A percentile compares a stretch with the other conserved stretches of the same genome.
phyloP scores from a whole-genome alignment of 2,113 vertebrate genomes.

The Bubalus kerabau region DNA sequence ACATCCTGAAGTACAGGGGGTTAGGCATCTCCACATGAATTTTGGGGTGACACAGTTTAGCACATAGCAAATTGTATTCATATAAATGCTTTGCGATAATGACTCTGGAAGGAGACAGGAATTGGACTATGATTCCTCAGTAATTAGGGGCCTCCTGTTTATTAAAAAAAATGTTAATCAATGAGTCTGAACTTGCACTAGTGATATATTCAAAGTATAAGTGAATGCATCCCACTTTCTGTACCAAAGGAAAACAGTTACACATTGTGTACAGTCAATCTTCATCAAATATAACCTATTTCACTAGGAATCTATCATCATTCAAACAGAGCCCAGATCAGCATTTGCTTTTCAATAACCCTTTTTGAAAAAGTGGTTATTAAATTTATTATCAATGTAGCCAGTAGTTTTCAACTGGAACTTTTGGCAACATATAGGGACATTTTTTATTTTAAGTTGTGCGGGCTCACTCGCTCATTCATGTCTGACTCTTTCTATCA shows the following conservation, averaged over 20 bases:
- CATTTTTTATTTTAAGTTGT: background rate
- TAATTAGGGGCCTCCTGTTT: conserved; percentile 6
- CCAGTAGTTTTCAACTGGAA: background rate
- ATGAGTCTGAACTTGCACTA: background rate
- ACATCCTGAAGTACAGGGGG: background rate
- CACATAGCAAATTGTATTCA: background rate
- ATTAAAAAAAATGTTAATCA: conserved; percentile 20
- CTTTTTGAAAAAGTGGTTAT: background rate
- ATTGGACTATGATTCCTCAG: background rate
- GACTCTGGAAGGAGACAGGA: background rate
- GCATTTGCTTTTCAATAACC: background rate
- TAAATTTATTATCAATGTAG: background rate
- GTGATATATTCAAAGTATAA: background rate
- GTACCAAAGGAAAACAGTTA: conserved; percentile 5
- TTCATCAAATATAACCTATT: background rate
- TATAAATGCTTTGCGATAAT: conserved; percentile 57
- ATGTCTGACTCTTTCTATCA: background rate
- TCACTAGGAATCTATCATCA: background rate
- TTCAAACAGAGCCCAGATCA: background rate
- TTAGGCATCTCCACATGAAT: background rate
- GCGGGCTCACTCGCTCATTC: background rate
- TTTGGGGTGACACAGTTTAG: background rate
- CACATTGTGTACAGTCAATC: background rate
- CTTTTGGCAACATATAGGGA: background rate
- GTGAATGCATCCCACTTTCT: background rate